Evolutionary conservation across 2,797 vertebrate genomes (phyloP), one percentile per base, ranked within the genome.

Genomic region (Numenius phaeopus): DNA sequence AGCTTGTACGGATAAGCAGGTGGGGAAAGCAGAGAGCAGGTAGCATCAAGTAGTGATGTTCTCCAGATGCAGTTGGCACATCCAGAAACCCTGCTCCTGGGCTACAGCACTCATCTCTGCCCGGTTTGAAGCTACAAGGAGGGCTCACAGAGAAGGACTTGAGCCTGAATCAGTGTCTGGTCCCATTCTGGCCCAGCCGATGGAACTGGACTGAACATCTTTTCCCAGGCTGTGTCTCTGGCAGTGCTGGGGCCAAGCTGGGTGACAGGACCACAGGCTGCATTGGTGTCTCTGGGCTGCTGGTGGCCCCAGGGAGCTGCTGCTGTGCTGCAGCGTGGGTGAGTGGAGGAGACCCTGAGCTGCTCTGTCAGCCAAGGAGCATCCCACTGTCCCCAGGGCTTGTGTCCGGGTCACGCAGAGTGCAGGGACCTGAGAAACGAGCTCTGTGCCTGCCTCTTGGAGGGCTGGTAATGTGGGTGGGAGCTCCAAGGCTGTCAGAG

Each of bases 341-440:
- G 21, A 19, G 39, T 5, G 14, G 52, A 58, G 61, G 34, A 49
- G 39, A n/a, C 11, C 5, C 23, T 11, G 61, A 78, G 44, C 30
- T 34, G 24, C 26, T 55, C 5, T 30, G 2, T 10, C 7, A 1
- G 32, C 34, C 30, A 24, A 18, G 7, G 37, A 27, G 8, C 24
- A 14, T 30, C 57, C 54, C 29, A 0, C 39, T 5, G 5, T 40
- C 23, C 34, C 21, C 42, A 29, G 32, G 21, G 52, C 34, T 46
- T 7, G 21, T 16, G 54, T 11, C 22, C 15, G 44, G 46, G 5
- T 34, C 3, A 0, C 2, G 2, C 27, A 4, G n/a, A 67, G 52
- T 7, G 13, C 55, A 10, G 23, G 50, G 32, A n/a, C 26, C 11
- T 1, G 4, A 1, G 13, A 39, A 89, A 39, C 2, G 2, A 57